Base-by-base conservation (phyloP, 2,797 vertebrate species). In the Poeciliopsis presidionis region DNA sequence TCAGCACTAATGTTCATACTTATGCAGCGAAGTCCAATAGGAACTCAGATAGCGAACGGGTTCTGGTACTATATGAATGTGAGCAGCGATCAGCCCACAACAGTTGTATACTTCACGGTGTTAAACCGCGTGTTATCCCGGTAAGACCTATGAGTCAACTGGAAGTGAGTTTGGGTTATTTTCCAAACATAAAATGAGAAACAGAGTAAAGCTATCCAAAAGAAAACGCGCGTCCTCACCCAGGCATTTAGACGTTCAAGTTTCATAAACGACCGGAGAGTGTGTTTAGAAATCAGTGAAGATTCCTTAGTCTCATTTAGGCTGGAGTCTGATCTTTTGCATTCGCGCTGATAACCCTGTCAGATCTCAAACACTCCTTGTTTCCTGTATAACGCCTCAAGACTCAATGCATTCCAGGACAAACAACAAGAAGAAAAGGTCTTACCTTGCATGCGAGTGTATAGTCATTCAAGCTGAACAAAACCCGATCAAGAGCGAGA, bases 381-480 rank as follows among this genome's bases (percentile, higher is more conserved):
- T 28, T 70, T 70, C n/a, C 20, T 25, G 20, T 25, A 3, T 25
- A 73, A 13, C 41, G 43, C 84, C 51, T 77, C 25, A 46, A n/a
- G 78, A 78, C 63, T 63, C 59, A 59, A 79, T 49, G 84, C 77
- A 78, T 84, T 71, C 39, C 1, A 25, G 51, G 45, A 70, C 67
- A 70, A 70, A 45, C 43, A 70, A 16, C 36, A 76, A 75, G 65
- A 11, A 65, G 53, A 22, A 41, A 43, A 67, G 0, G 65, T 82
- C 91, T 91, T 92, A 94, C 93, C 93, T 94, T 87, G 39, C 57
- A 33, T 73, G 12, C 74, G 39, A 67, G 43, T 81, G 80, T 75
- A 55, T 75, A 25, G 28, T 57, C 14, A 69, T 12, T 65, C 16
- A 43, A 79, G 39, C 12, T 65, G 71, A 39, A 53, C n/a, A 53